Percentiles rank a stretch among this genome's conserved stretches.
Evolutionary conservation across 2,797 vertebrate species (phyloP).

Genomic region (Anniella stebbinsi): DNA sequence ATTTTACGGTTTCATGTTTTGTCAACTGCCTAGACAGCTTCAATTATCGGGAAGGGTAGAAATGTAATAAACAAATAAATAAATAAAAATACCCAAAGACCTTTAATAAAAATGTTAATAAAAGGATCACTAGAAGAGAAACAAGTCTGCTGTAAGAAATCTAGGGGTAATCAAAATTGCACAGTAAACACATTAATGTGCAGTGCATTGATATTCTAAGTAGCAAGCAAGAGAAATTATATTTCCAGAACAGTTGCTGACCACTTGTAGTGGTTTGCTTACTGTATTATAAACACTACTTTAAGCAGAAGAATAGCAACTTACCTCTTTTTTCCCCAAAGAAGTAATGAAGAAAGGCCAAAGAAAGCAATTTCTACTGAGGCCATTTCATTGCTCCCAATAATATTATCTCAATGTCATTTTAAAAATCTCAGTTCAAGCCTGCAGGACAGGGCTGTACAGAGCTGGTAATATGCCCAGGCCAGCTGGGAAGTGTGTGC

Average conservation of each 20-base stretch:
- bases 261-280: constrained; percentile 3
- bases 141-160: neutral
- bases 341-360: neutral
- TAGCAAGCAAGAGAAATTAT: neutral
- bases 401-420: constrained; percentile 35
- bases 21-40: too few relatives aligned
- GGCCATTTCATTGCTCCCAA: neutral
- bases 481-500: too few relatives aligned
- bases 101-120: neutral
- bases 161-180: neutral
- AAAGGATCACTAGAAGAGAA: neutral
- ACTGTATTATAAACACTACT: neutral
- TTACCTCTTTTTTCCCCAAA: neutral
- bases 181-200: neutral
- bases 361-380: constrained; percentile 1
- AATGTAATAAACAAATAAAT: too few relatives aligned
- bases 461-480: too few relatives aligned
- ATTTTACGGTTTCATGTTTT: too few relatives aligned
- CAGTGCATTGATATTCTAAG: neutral
- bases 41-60: too few relatives aligned
- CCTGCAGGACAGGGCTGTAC: too few relatives aligned
- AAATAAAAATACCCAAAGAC: too few relatives aligned
- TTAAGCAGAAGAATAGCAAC: neutral
- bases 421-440: constrained; percentile 17
- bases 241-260: constrained; percentile 12